Percentiles rank a stretch among this genome's conserved stretches.
Evolutionary conservation across 1,140 invertebrate species (phyloP).

Genomic region (Calycopis cecrops): DNA sequence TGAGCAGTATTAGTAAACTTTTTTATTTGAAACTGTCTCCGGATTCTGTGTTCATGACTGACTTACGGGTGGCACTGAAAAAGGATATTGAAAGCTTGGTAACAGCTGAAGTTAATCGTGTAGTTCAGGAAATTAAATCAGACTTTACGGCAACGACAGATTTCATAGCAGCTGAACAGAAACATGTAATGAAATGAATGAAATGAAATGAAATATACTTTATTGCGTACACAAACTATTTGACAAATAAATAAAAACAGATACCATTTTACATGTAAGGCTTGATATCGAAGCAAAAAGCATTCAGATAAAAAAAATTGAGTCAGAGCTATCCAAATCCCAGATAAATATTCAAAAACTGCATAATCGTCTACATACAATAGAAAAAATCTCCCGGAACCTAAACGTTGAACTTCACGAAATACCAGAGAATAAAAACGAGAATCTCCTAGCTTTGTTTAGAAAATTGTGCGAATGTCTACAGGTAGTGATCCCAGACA

Average conservation of each 20-base stretch:
- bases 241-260: too few relatives aligned
- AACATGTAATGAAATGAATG: too few relatives aligned
- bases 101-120: background rate
- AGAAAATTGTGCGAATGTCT: slow-evolving; percentile 1
- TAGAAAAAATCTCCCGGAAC: background rate
- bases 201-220: too few relatives aligned
- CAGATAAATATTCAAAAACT: background rate
- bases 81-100: background rate
- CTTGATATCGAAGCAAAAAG: background rate
- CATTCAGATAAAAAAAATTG: background rate
- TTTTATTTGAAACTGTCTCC: background rate
- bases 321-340: background rate
- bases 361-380: background rate
- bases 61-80: background rate
- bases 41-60: background rate
- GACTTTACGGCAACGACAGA: background rate
- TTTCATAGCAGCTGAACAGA: background rate
- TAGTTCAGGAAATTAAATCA: background rate
- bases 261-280: too few relatives aligned
- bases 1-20: background rate
- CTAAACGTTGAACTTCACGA: background rate
- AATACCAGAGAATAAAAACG: background rate
- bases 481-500: background rate
- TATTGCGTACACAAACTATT: too few relatives aligned
- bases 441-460: background rate